Percentiles rank a stretch among this genome's conserved stretches.
Evolutionary conservation across 2,888 invertebrate species (phyloP).

Genomic region (Erebia epiphron): DNA sequence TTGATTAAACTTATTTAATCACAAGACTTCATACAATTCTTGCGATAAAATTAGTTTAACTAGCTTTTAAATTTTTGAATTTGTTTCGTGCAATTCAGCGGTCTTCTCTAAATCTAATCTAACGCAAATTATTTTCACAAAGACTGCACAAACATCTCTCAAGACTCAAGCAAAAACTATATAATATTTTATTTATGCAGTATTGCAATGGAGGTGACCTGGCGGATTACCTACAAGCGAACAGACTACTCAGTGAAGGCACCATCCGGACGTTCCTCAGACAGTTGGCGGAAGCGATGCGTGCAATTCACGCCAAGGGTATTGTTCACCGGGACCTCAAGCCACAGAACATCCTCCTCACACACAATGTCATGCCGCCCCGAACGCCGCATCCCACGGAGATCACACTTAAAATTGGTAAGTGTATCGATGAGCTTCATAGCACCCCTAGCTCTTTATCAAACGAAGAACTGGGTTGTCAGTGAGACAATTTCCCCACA

Average conservation of each 20-base stretch:
- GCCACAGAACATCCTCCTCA: slow-evolving; percentile 99
- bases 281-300: slow-evolving; percentile 99
- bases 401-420: slow-evolving; percentile 97
- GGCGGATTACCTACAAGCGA: slow-evolving; percentile 97
- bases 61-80: too few relatives aligned
- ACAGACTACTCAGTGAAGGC: slow-evolving; percentile 98
- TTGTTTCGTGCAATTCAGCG: too few relatives aligned
- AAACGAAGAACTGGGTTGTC: not conserved
- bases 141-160: too few relatives aligned
- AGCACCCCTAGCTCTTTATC: not conserved
- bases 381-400: slow-evolving; percentile 89
- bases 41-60: too few relatives aligned
- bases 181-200: slow-evolving; percentile 65
- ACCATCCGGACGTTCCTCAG: slow-evolving; percentile 97
- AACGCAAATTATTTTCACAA: too few relatives aligned
- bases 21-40: too few relatives aligned
- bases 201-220: slow-evolving; percentile 99
- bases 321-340: slow-evolving; percentile 99
- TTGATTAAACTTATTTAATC: too few relatives aligned
- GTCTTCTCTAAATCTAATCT: too few relatives aligned
- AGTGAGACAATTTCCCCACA: too few relatives aligned
- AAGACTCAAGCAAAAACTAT: not conserved
- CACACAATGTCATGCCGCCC: slow-evolving; percentile 86
- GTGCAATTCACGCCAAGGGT: slow-evolving; percentile 97
- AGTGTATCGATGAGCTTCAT: not conserved